phyloP scores from a whole-genome alignment of 2,888 invertebrate species.

The Tortrix viridana region DNA sequence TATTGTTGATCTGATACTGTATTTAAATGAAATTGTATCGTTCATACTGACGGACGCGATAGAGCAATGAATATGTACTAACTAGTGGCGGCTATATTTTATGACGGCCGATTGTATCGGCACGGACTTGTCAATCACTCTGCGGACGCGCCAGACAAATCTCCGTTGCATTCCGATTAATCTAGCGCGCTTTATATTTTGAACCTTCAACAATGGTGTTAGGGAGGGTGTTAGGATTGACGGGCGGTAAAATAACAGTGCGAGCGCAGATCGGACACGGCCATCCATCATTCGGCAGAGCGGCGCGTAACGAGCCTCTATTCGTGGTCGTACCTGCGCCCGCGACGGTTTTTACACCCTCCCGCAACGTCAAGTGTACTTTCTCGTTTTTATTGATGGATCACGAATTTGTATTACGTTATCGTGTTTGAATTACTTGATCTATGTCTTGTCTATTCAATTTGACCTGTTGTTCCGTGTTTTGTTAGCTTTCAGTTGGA shows the following conservation, averaged over 20 bases:
- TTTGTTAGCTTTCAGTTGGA: constrained; percentile 48
- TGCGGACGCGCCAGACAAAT: constrained; percentile 57
- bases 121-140: constrained; percentile 80
- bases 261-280: constrained; percentile 70
- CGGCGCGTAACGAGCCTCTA: constrained; percentile 80
- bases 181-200: constrained; percentile 47
- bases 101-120: constrained; percentile 77
- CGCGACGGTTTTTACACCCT: constrained; percentile 68
- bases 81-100: constrained; percentile 79
- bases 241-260: constrained; percentile 44
- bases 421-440: constrained; percentile 55
- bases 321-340: constrained; percentile 63
- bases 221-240: constrained; percentile 40
- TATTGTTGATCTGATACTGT: constrained; percentile 42
- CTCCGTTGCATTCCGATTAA: constrained; percentile 55
- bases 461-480: constrained; percentile 51
- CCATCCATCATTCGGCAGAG: constrained; percentile 77
- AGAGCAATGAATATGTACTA: constrained; percentile 77
- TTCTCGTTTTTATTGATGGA: constrained; percentile 59
- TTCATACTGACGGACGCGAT: constrained; percentile 51
- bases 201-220: constrained; percentile 51
- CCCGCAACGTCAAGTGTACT: constrained; percentile 48
- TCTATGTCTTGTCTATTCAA: constrained; percentile 52
- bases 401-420: constrained; percentile 68
- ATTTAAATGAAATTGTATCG: constrained; percentile 40